Evolutionary conservation across 2,113 vertebrate genomes (phyloP).

Genomic region (Eulacestoma nigropectus): DNA sequence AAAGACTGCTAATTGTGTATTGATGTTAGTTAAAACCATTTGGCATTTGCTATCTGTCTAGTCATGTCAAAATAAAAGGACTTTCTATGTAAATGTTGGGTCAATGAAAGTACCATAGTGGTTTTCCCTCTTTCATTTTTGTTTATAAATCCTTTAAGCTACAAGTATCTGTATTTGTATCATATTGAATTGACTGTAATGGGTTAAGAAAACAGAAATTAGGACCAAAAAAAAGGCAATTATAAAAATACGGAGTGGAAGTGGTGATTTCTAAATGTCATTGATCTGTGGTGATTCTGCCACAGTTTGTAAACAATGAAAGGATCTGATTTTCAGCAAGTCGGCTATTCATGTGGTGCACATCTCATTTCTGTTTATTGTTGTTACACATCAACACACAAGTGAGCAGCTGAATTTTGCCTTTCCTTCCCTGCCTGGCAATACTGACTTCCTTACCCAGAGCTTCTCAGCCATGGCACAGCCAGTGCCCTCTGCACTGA

Average conservation of each 20-base stretch:
- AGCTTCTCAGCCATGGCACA: background rate
- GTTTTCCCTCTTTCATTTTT: conserved; percentile 52
- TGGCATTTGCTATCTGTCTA: conserved; percentile 69
- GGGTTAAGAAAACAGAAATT: conserved; percentile 2
- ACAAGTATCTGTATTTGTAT: background rate
- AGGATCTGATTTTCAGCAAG: conserved; percentile 36
- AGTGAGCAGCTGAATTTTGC: background rate
- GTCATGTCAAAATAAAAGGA: conserved; percentile 71
- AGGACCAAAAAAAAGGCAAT: background rate
- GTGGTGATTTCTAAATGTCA: background rate
- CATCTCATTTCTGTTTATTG: conserved; percentile 17
- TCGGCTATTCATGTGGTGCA: background rate
- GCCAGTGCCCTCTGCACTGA: background rate
- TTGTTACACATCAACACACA: conserved; percentile 1
- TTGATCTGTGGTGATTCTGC: background rate
- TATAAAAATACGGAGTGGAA: background rate
- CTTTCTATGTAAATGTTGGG: conserved; percentile 67
- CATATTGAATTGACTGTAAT: background rate
- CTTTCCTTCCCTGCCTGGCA: background rate
- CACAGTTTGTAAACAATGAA: conserved; percentile 36
- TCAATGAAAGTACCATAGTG: conserved; percentile 61
- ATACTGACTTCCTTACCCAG: background rate
- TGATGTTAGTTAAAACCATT: conserved; percentile 74
- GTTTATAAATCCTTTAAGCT: conserved; percentile 47
- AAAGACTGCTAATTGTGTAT: conserved; percentile 77